Percentiles rank a stretch among this genome's conserved stretches.
These are phyloP conservation scores for Temnothorax nylanderi DNA, from an alignment of 1,140 invertebrate species.

Conservation along the genomic window DNA sequence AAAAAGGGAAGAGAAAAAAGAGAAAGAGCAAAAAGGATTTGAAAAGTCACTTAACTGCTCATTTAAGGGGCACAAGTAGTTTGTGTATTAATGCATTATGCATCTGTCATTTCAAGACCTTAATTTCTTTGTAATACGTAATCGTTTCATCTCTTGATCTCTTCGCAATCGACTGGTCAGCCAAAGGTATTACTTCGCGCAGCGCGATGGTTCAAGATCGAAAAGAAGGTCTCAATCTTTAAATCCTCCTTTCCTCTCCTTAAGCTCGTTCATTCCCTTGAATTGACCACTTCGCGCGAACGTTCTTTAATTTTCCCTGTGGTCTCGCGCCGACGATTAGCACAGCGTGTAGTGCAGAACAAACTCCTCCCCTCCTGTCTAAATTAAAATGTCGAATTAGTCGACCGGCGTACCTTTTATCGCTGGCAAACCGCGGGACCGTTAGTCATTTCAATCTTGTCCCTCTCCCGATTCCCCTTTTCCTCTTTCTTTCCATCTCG, in stretches of 20 bases:
- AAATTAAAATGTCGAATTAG: conserved; percentile 79
- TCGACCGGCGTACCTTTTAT: conserved; percentile 72
- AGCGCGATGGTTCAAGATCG: not conserved
- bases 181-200: not conserved
- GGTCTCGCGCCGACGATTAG: conserved; percentile 54
- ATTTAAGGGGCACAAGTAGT: not conserved
- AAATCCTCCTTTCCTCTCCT: conserved; percentile 3
- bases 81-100: not conserved
- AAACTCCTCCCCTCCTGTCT: conserved; percentile 64
- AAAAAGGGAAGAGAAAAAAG: not conserved
- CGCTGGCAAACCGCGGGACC: conserved; percentile 58
- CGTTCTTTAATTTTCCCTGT: conserved; percentile 42
- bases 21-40: not conserved
- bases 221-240: not conserved
- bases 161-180: not conserved
- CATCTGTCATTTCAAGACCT: not conserved
- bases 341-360: conserved; percentile 68
- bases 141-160: conserved; percentile 26
- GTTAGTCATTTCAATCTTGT: conserved; percentile 50
- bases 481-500: conserved; percentile 20
- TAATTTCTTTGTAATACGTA: not conserved
- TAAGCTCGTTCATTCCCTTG: conserved; percentile 28
- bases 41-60: not conserved
- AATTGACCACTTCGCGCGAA: conserved; percentile 47
- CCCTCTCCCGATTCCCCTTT: not conserved